These are phyloP conservation scores for Macropodus opercularis DNA, from an alignment of 2,797 vertebrate species.

Conservation along the genomic window DNA sequence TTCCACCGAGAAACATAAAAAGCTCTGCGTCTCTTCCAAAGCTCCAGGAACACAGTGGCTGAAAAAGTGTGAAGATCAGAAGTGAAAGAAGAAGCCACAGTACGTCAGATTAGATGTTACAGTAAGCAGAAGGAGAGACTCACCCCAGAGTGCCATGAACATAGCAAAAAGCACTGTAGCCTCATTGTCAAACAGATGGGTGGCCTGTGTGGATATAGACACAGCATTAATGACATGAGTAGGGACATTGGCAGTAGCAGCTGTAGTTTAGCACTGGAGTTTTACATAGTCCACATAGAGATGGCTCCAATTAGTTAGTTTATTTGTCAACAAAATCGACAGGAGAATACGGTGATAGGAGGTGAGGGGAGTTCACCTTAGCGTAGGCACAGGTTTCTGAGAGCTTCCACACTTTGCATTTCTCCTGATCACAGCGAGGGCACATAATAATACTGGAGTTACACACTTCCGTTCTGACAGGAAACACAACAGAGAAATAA, in stretches of 20 bases:
- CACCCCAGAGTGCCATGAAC: conserved; percentile 96
- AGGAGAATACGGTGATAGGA: too few species aligned
- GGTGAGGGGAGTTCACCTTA: conserved; percentile 79
- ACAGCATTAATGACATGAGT: neutral
- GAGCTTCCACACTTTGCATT: conserved; percentile 82
- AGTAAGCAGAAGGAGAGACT: conserved; percentile 54
- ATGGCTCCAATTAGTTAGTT: too few species aligned
- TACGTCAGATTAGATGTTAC: neutral
- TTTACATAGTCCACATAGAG: too few species aligned
- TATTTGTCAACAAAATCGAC: too few species aligned
- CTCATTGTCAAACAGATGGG: conserved; percentile 93
- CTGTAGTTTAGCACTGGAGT: too few species aligned
- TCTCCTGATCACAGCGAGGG: conserved; percentile 85
- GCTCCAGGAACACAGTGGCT: conserved; percentile 94
- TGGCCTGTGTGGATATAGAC: conserved; percentile 80
- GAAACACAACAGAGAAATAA: neutral
- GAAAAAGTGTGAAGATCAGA: conserved; percentile 1
- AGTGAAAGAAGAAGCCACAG: neutral
- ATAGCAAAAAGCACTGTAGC: conserved; percentile 91
- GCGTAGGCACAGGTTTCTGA: conserved; percentile 90
- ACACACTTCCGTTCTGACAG: conserved; percentile 90
- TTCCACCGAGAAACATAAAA: conserved; percentile 84
- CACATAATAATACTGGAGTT: conserved; percentile 87
- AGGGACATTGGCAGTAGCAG: too few species aligned
- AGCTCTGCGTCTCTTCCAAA: conserved; percentile 90